Evolutionary conservation across 2,113 vertebrate genomes (phyloP).

Genomic region (Ceyx melanurus): DNA sequence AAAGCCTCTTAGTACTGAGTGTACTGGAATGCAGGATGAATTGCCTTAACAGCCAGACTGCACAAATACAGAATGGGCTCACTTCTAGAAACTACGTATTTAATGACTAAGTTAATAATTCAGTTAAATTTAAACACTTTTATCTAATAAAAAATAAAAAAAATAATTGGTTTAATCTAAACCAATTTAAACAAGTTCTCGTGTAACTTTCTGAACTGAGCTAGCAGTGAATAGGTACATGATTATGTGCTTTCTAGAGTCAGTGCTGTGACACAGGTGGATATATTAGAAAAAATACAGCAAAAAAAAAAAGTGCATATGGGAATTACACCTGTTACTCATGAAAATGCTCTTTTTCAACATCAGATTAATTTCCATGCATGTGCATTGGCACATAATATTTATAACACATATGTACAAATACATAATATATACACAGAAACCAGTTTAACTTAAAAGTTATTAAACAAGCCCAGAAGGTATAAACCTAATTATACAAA

Average conservation of each 20-base stretch:
- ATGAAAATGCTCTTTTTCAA: not conserved
- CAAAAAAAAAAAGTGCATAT: not conserved
- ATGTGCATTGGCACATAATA: not conserved
- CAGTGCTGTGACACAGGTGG: not conserved
- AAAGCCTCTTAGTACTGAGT: not conserved
- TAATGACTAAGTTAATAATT: not conserved
- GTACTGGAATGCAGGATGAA: not conserved
- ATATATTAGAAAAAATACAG: not conserved
- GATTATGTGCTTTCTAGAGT: not conserved
- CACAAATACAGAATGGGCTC: not conserved
- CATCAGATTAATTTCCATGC: not conserved
- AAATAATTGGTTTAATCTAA: not conserved
- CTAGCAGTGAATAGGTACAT: not conserved
- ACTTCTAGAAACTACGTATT: not conserved
- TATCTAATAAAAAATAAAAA: too few relatives aligned
- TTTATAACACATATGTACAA: not conserved
- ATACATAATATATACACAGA: not conserved
- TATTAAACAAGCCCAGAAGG: not conserved
- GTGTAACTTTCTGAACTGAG: not conserved
- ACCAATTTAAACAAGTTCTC: not conserved
- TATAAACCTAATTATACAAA: not conserved
- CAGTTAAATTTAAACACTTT: not conserved
- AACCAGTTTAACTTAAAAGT: not conserved
- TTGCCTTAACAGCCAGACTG: not conserved
- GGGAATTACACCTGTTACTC: not conserved